These are phyloP conservation scores for Ips nitidus DNA, from an alignment of 1,140 invertebrate species.

Conservation along the genomic window DNA sequence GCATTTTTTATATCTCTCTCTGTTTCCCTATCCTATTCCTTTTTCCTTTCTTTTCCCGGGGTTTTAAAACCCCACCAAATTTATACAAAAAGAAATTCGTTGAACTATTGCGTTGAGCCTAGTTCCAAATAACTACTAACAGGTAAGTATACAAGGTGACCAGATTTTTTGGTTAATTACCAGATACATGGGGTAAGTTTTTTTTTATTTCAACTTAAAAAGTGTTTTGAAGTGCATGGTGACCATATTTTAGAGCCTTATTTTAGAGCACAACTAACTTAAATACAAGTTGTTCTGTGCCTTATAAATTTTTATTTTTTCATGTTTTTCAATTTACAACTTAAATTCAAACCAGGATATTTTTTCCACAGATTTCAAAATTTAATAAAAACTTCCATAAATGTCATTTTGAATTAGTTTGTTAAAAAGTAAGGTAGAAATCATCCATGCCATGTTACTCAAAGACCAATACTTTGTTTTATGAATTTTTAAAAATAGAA, in stretches of 20 bases:
- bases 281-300: neutral
- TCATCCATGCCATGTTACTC: too few relatives aligned
- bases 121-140: neutral
- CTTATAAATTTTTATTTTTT: neutral
- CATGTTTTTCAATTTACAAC: neutral
- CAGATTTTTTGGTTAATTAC: slow-evolving; percentile 1
- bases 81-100: neutral
- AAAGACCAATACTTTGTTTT: too few relatives aligned
- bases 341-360: neutral
- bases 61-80: neutral
- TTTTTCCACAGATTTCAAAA: neutral
- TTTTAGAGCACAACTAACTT: neutral
- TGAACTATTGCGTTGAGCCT: neutral
- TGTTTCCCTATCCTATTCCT: neutral
- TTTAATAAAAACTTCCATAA: neutral
- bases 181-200: neutral
- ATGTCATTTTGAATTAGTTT: neutral
- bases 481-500: too few relatives aligned
- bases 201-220: too few relatives aligned
- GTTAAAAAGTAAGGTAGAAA: too few relatives aligned
- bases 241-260: neutral
- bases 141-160: neutral
- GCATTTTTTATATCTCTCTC: neutral
- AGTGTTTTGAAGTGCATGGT: neutral
- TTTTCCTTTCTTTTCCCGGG: neutral